A percentile compares a stretch with the other conserved stretches of the same genome.
phyloP scores from a whole-genome alignment of 2,888 invertebrate genomes.

The Temnothorax rugatulus region DNA sequence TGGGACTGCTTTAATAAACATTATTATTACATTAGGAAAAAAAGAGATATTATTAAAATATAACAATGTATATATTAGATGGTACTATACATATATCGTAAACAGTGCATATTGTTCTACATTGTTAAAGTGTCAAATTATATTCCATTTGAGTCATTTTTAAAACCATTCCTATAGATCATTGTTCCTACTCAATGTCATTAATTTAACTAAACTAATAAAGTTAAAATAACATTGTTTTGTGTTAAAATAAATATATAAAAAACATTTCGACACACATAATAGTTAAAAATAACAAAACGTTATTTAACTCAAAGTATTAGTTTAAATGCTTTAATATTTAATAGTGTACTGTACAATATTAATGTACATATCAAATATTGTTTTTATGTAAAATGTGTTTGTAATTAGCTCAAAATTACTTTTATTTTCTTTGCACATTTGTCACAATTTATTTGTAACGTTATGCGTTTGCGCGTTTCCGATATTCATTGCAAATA shows the following conservation, averaged over 20 bases:
- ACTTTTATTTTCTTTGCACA: background rate
- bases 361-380: background rate
- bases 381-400: background rate
- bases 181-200: too few relatives aligned
- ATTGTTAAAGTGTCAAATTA: too few relatives aligned
- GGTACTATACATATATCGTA: background rate
- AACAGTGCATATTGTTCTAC: background rate
- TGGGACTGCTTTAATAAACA: background rate
- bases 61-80: background rate
- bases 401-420: background rate
- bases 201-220: too few relatives aligned
- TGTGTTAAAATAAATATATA: too few relatives aligned
- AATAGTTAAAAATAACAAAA: too few relatives aligned
- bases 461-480: background rate
- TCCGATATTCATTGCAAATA: background rate
- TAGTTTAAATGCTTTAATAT: too few relatives aligned
- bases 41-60: background rate
- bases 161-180: too few relatives aligned
- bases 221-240: too few relatives aligned
- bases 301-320: too few relatives aligned
- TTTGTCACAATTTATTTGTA: constrained; percentile 13
- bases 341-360: background rate
- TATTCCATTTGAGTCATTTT: too few relatives aligned
- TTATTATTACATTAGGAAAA: constrained; percentile 1
- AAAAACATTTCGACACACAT: too few relatives aligned